A percentile compares a stretch with the other conserved stretches of the same genome.
Conservation (phyloP, 2,113 vertebrate genomes). For the Centrocercus urophasianus region DNA sequence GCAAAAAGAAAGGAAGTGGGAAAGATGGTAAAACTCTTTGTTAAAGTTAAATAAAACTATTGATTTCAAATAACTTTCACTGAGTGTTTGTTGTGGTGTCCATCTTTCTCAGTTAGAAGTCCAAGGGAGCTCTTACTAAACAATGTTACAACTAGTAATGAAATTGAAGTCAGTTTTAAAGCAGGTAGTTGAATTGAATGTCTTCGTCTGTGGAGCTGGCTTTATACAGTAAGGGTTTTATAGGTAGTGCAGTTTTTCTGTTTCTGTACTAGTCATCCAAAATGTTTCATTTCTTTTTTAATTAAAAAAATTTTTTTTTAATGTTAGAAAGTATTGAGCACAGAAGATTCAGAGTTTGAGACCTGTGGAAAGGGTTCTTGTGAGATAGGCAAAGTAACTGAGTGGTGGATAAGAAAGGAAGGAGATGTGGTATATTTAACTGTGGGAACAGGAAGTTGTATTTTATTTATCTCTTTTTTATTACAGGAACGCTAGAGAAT, state of each 20-base stretch:
- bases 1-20: neutral
- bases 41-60: neutral
- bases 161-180: neutral
- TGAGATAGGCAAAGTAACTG: neutral
- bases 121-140: neutral
- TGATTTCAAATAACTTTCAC: neutral
- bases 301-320: neutral
- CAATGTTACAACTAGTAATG: neutral
- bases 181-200: neutral
- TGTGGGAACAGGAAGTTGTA: neutral
- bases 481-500: neutral
- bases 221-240: neutral
- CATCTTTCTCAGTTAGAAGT: neutral
- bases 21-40: neutral
- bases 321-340: neutral
- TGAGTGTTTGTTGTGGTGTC: neutral
- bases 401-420: neutral
- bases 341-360: neutral
- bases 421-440: neutral
- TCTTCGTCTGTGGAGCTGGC: neutral
- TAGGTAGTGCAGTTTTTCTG: neutral
- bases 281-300: neutral
- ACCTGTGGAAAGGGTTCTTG: neutral
- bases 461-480: neutral
- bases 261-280: neutral